phyloP scores from a whole-genome alignment of 1,140 invertebrate genomes.

The Trialeurodes vaporariorum region DNA sequence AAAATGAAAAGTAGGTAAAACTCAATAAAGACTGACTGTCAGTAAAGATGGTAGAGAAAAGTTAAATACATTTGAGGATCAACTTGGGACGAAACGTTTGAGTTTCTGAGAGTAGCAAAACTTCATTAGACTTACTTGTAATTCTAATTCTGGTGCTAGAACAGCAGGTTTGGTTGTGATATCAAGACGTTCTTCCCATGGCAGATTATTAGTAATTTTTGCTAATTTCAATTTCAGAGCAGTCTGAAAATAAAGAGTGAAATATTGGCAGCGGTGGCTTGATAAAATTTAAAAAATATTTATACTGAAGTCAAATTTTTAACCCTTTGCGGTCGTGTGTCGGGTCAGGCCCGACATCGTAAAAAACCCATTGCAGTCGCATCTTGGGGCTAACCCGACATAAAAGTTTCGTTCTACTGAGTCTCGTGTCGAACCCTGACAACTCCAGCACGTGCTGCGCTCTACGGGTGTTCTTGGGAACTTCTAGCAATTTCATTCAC shows the following conservation, averaged over 20 bases:
- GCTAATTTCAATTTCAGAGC: slow-evolving; percentile 57
- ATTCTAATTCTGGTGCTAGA: slow-evolving; percentile 63
- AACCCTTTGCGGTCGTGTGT: too few relatives aligned
- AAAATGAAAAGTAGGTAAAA: not conserved
- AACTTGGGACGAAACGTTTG: not conserved
- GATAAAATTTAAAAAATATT: too few relatives aligned
- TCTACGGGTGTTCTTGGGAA: too few relatives aligned
- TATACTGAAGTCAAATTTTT: too few relatives aligned
- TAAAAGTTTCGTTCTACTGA: too few relatives aligned
- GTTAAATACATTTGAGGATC: not conserved
- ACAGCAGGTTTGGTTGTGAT: slow-evolving; percentile 59
- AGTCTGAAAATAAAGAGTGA: slow-evolving; percentile 40
- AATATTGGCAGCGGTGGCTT: too few relatives aligned
- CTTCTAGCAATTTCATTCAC: too few relatives aligned
- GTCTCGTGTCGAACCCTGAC: too few relatives aligned
- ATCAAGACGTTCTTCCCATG: slow-evolving; percentile 79
- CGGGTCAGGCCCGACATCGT: too few relatives aligned
- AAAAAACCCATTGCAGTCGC: too few relatives aligned
- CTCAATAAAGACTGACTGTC: not conserved
- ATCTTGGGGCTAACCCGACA: too few relatives aligned
- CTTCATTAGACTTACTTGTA: slow-evolving; percentile 43
- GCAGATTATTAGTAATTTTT: slow-evolving; percentile 55
- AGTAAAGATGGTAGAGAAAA: not conserved
- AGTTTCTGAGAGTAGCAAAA: not conserved
- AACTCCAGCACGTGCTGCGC: too few relatives aligned